phyloP scores from a whole-genome alignment of 2,888 invertebrate species.

The Meandrusa payeni region DNA sequence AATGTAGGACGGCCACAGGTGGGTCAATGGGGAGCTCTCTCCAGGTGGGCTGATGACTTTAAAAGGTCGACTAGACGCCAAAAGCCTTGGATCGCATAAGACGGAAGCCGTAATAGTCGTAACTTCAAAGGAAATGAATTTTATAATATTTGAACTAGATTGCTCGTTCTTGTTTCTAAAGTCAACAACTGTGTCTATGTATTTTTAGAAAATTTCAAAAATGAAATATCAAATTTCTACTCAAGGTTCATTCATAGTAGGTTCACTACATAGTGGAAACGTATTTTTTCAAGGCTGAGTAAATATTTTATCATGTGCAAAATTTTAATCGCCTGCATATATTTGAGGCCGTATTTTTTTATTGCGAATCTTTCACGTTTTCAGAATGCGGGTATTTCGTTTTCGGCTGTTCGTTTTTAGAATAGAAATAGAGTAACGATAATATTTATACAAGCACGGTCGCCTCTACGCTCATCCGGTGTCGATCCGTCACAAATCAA shows the following conservation, averaged over 20 bases:
- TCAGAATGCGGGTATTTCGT: slow-evolving; percentile 11
- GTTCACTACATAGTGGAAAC: no score
- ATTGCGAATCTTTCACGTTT: slow-evolving; percentile 15
- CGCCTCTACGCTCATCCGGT: slow-evolving; percentile 8
- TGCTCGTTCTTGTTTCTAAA: no score
- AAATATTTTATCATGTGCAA: slow-evolving; percentile 18
- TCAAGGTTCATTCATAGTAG: no score
- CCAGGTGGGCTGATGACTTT: no score
- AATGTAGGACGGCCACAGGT: no score
- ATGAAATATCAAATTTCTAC: no score
- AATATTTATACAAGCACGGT: slow-evolving; percentile 22
- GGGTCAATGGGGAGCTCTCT: no score
- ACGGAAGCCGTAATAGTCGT: no score
- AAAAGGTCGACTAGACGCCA: no score
- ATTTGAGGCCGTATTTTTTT: slow-evolving; percentile 12
- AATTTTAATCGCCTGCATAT: slow-evolving; percentile 7
- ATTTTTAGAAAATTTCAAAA: not conserved
- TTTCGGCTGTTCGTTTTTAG: slow-evolving; percentile 14
- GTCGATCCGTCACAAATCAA: slow-evolving; percentile 16
- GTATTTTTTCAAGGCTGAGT: not conserved
- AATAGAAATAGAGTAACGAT: slow-evolving; percentile 20
- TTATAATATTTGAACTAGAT: no score
- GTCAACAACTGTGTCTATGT: not conserved
- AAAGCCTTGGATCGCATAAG: no score
- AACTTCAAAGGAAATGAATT: no score